Evolutionary conservation across 2,113 vertebrate species (phyloP), one percentile per base, ranked within the genome.

Genomic region (Phylloscopus whistleri): DNA sequence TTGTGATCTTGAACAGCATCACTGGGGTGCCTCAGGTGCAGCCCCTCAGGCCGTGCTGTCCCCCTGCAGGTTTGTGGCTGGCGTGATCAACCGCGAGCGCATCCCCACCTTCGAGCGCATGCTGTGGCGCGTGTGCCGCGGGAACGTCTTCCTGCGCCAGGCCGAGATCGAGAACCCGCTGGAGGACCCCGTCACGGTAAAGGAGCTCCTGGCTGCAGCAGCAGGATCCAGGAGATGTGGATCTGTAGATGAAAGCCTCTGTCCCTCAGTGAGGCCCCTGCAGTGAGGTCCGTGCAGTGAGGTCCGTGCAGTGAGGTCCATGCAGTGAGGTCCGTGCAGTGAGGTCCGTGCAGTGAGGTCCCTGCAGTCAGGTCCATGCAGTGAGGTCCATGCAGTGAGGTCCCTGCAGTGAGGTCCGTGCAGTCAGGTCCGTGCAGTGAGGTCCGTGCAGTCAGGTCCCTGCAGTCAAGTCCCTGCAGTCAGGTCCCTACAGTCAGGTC

Each of bases 81-180:
- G 99, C 2, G 99, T 99, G 68, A 99, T 99, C 78, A 98, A 98
- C 91, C 98, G 99, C 14, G 99, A 99, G 94, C 98, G 99, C 17
- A 99, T 99, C 91, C 99, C 99, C 62, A 99, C 98, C 1, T 99
- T 99, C 75, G 99, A 99, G 97, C 98, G 99, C 87, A 99, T 99
- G 99, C 95, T 99, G 95, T 99, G 99, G 99, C 98, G 99, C 41
- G 99, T 99, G 93, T 99, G 99, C 97, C 97, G 99, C 78, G 99
- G 99, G 56, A 99, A 99, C 13, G 99, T 99, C 9, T 99, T 99
- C 96, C 97, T 99, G 97, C 98, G 98, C 21, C 99, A 99, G 95
- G 99, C 99, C 4, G 98, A 99, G 62, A 99, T 99, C 14, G 99
- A 99, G 92, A 99, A 99, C 81, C 98, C 99, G 2, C 97, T 99